phyloP scores from a whole-genome alignment of 2,888 invertebrate genomes.

The Chouioia cunea region DNA sequence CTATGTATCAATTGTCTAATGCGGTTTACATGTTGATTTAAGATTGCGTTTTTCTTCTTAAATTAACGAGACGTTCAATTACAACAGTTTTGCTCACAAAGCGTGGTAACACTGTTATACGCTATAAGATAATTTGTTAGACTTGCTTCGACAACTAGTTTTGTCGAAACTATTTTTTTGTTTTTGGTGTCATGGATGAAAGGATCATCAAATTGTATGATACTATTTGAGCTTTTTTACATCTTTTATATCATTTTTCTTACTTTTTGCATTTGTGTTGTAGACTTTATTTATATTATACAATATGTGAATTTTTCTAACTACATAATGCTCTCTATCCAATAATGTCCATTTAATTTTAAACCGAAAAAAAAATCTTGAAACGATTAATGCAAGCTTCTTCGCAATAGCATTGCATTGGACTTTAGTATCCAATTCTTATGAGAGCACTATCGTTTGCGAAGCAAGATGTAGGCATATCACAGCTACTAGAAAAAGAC shows the following conservation, averaged over 20 bases:
- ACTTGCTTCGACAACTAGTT: too few relatives aligned
- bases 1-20: slow-evolving; percentile 12
- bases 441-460: slow-evolving; percentile 3
- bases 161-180: too few relatives aligned
- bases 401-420: slow-evolving; percentile 16
- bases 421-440: slow-evolving; percentile 3
- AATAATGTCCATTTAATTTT: neutral
- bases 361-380: neutral
- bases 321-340: slow-evolving; percentile 2
- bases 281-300: neutral
- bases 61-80: too few relatives aligned
- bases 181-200: too few relatives aligned
- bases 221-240: too few relatives aligned
- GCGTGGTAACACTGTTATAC: too few relatives aligned
- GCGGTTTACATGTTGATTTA: slow-evolving; percentile 8
- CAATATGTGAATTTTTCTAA: slow-evolving; percentile 5
- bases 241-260: too few relatives aligned
- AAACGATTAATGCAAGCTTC: neutral
- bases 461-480: slow-evolving; percentile 42
- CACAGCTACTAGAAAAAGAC: slow-evolving; percentile 35
- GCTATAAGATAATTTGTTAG: too few relatives aligned
- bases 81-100: too few relatives aligned
- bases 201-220: too few relatives aligned
- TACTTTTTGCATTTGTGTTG: too few relatives aligned
- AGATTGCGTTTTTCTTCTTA: neutral